These are phyloP conservation scores for Felis chaus DNA, from an alignment of 2,113 vertebrate species.

Conservation along the genomic window DNA sequence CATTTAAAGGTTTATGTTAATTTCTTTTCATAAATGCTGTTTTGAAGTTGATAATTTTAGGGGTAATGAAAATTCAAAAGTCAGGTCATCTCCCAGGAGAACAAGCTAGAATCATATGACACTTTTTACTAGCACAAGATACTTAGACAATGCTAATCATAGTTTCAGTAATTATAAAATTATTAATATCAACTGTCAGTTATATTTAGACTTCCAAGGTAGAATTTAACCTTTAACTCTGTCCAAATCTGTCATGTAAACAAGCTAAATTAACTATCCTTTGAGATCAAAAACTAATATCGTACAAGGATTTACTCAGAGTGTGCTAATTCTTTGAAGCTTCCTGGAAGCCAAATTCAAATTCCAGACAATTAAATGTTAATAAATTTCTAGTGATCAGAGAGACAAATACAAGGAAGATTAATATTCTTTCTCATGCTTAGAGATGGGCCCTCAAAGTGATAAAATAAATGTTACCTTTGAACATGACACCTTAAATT, in stretches of 20 bases:
- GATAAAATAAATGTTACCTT: constrained; percentile 61
- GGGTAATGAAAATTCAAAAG: constrained; percentile 78
- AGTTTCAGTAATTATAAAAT: constrained; percentile 72
- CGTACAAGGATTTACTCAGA: constrained; percentile 60
- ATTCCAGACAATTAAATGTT: constrained; percentile 72
- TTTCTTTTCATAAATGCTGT: constrained; percentile 76
- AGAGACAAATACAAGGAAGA: constrained; percentile 49
- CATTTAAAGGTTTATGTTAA: constrained; percentile 76
- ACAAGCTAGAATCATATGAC: constrained; percentile 14
- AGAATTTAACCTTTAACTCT: constrained; percentile 62
- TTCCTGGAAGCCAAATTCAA: constrained; percentile 70
- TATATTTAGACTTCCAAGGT: constrained; percentile 61
- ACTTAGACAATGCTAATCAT: constrained; percentile 75
- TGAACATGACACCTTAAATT: constrained; percentile 49
- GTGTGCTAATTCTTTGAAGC: constrained; percentile 65
- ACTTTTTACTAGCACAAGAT: constrained; percentile 52
- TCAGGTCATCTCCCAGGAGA: constrained; percentile 73
- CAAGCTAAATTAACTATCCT: constrained; percentile 73
- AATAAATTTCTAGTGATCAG: constrained; percentile 72
- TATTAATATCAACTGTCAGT: constrained; percentile 74
- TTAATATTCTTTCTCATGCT: constrained; percentile 48
- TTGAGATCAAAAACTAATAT: constrained; percentile 73
- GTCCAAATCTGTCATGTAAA: constrained; percentile 73
- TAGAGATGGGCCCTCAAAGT: constrained; percentile 28
- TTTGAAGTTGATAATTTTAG: constrained; percentile 77